Percentiles rank a stretch among this genome's conserved stretches.
Conservation (phyloP, 2,113 vertebrate genomes). For the Columba livia region DNA sequence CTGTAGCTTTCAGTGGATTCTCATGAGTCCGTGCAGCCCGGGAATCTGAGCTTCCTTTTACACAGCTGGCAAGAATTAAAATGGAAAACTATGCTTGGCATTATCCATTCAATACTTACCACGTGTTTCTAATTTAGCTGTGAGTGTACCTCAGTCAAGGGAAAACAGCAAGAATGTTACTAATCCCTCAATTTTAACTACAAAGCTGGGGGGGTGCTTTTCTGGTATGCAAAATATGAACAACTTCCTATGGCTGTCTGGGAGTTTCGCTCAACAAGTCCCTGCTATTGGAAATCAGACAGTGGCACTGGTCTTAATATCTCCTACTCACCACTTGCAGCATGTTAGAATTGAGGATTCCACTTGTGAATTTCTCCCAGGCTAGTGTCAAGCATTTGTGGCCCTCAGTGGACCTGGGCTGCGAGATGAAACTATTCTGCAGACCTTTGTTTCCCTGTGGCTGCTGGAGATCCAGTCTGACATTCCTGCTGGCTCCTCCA, state of each 20-base stretch:
- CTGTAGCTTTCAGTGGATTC: neutral
- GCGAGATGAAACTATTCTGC: neutral
- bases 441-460: neutral
- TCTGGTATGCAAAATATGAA: rapidly evolving
- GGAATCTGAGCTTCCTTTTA: neutral
- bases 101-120: neutral
- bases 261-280: neutral
- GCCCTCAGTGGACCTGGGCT: neutral
- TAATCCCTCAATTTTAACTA: neutral
- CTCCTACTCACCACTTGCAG: neutral
- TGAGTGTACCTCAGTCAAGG: neutral
- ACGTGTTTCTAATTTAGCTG: neutral
- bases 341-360: neutral
- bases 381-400: rapidly evolving
- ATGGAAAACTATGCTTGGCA: neutral
- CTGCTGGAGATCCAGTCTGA: neutral
- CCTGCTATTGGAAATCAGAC: rapidly evolving
- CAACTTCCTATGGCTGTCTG: rapidly evolving
- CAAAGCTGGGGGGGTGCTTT: neutral
- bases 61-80: neutral
- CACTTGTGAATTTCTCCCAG: neutral
- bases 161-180: neutral
- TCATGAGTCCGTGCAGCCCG: neutral
- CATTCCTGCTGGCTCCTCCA: neutral
- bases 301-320: neutral